These are phyloP conservation scores for Schrankia costaestrigalis DNA, from an alignment of 2,888 invertebrate species.

Conservation along the genomic window DNA sequence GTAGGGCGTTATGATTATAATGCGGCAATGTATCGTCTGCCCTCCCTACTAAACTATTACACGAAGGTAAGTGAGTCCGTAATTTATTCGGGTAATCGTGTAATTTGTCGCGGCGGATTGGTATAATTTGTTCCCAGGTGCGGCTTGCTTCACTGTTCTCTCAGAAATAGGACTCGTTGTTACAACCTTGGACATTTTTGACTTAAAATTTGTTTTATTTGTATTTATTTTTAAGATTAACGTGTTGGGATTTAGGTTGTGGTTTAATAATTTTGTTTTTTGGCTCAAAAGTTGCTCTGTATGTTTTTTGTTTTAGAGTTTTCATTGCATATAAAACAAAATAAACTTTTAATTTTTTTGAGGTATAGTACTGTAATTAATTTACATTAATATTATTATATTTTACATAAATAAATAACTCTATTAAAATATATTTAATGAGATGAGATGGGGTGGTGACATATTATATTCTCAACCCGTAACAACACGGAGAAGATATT, in stretches of 20 bases:
- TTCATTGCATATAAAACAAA: no score
- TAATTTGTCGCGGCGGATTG: slow-evolving; percentile 62
- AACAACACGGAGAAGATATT: no score
- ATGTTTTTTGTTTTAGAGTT: no score
- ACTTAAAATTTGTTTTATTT: slow-evolving; percentile 17
- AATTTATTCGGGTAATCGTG: slow-evolving; percentile 67
- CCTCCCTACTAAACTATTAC: slow-evolving; percentile 41
- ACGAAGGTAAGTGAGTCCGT: slow-evolving; percentile 45
- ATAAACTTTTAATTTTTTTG: no score
- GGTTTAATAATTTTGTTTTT: neutral
- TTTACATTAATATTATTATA: no score
- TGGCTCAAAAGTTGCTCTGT: no score
- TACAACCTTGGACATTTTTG: slow-evolving; percentile 14
- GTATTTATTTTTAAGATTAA: slow-evolving; percentile 10
- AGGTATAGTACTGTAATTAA: no score
- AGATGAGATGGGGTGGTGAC: no score
- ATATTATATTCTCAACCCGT: no score
- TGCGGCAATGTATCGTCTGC: slow-evolving; percentile 36
- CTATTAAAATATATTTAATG: no score
- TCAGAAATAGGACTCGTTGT: slow-evolving; percentile 17
- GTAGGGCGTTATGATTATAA: slow-evolving; percentile 30
- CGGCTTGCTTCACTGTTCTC: slow-evolving; percentile 38
- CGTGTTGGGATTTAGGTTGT: slow-evolving; percentile 1
- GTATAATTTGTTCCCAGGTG: slow-evolving; percentile 58
- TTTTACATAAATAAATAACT: no score